Evolutionary conservation across 2,113 vertebrate species (phyloP), one percentile per base, ranked within the genome.

Genomic region (Malurus melanocephalus): DNA sequence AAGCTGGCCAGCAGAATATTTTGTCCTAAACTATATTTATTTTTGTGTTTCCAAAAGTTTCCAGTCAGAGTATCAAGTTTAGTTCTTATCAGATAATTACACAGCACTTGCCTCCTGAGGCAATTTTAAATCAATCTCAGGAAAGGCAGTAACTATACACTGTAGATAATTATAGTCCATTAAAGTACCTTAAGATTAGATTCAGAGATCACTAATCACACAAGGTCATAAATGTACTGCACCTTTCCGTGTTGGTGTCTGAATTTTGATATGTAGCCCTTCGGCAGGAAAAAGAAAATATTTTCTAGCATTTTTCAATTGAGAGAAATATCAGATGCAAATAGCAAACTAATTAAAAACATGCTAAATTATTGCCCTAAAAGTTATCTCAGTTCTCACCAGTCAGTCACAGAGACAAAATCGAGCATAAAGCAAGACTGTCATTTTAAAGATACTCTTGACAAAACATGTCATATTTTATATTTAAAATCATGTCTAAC

Each of bases 1-100:
- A 81, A 64, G 53, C 85, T 82, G 91, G 88, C 75, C 90, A 87
- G 89, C 67, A 85, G 48, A 75, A 80, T 75, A 78, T 85, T 96
- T 94, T 92, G 88, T 95, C 94, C 93, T 88, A 87, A 83, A 83
- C 83, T 90, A 17, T 90, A 96, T 96, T 95, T 96, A 95, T 96
- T 95, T 96, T 89, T 87, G 74, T 91, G 89, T 95, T 95, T 91
- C 87, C 87, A 87, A 93, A 97, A 95, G 88, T 96, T 94, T 86
- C 87, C 60, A 94, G 90, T 81, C 80, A 81, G 91, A 93, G 94
- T 96, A 95, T 94, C 93, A 96, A 96, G 93, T 95, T 94, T 94
- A 78, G 92, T 66, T 96, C 96, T 97, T 97, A 97, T 96, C 96
- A 96, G 93, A 97, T 96, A 97, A 97, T 97, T 97, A 96, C 95